phyloP scores from a whole-genome alignment of 2,113 vertebrate genomes.

The Myotis brandtii region DNA sequence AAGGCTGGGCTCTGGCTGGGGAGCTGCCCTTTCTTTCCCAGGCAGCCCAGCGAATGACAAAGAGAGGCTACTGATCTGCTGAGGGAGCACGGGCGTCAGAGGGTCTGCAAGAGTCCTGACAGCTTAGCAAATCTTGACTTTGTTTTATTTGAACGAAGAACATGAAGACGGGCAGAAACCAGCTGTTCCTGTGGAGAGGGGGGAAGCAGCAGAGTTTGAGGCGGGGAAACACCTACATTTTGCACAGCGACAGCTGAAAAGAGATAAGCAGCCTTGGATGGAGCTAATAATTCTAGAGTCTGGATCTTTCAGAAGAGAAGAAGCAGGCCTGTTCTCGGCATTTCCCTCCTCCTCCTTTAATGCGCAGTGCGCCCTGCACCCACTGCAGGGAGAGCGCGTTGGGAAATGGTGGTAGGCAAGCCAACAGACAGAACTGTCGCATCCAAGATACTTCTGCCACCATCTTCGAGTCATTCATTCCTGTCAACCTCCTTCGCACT shows the following conservation, averaged over 20 bases:
- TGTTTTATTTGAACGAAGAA: constrained; percentile 37
- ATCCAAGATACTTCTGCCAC: constrained; percentile 83
- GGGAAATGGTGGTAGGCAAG: constrained; percentile 82
- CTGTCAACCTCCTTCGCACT: constrained; percentile 78
- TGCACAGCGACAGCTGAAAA: constrained; percentile 39
- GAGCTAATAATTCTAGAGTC: constrained; percentile 53
- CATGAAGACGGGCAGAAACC: constrained; percentile 65
- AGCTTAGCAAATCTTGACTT: constrained; percentile 45
- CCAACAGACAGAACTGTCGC: constrained; percentile 83
- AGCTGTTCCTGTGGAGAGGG: constrained; percentile 66
- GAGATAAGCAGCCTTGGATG: constrained; percentile 54
- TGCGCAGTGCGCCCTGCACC: constrained; percentile 68
- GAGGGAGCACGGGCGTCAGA: constrained; percentile 28
- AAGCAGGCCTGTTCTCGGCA: constrained; percentile 44
- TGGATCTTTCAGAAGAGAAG: constrained; percentile 15
- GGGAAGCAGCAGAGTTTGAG: constrained; percentile 7
- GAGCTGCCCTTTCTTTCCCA: constrained; percentile 79
- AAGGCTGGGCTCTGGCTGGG: constrained; percentile 66
- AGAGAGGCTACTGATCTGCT: constrained; percentile 16
- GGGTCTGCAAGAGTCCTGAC: constrained; percentile 4
- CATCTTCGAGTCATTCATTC: constrained; percentile 83
- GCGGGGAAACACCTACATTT: neutral
- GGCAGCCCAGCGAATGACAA: constrained; percentile 73
- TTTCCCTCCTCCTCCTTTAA: constrained; percentile 71
- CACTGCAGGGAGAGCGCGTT: constrained; percentile 75